Percentiles rank a stretch among this genome's conserved stretches.
phyloP scores from a whole-genome alignment of 2,888 invertebrate species.

The Habrosyne pyritoides region DNA sequence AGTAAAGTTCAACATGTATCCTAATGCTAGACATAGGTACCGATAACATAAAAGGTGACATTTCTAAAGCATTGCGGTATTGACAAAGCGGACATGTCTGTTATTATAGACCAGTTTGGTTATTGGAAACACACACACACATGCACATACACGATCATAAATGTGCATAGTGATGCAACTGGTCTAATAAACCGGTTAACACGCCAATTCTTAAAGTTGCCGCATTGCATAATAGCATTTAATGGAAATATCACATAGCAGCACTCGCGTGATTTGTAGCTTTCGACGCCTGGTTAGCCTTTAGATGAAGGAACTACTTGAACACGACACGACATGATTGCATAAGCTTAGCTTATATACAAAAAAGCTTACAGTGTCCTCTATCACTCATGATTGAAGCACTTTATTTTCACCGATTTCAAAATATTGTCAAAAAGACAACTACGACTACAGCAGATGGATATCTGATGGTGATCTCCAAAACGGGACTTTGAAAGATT shows the following conservation, averaged over 20 bases:
- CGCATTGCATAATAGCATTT: slow-evolving; percentile 40
- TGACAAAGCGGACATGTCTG: slow-evolving; percentile 8
- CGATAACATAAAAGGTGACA: background rate
- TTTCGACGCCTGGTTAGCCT: slow-evolving; percentile 25
- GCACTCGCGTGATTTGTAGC: slow-evolving; percentile 32
- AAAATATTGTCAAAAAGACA: no score
- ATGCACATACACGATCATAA: slow-evolving; percentile 33
- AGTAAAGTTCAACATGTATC: background rate
- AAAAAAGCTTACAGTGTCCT: background rate
- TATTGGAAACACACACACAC: slow-evolving; percentile 17
- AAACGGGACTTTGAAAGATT: no score
- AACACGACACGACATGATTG: slow-evolving; percentile 20
- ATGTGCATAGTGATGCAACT: slow-evolving; percentile 56
- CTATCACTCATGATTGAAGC: no score
- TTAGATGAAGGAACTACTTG: slow-evolving; percentile 27
- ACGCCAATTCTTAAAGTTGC: slow-evolving; percentile 42
- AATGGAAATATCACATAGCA: slow-evolving; percentile 35
- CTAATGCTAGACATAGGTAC: background rate
- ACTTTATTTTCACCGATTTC: no score
- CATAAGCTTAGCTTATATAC: slow-evolving; percentile 13
- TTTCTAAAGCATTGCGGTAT: slow-evolving; percentile 7
- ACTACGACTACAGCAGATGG: no score
- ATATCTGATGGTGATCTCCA: no score
- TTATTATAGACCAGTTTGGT: slow-evolving; percentile 37
- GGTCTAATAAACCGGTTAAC: slow-evolving; percentile 42